Base-by-base conservation (phyloP, 2,113 vertebrate genomes). In the Salvelinus sp. region DNA sequence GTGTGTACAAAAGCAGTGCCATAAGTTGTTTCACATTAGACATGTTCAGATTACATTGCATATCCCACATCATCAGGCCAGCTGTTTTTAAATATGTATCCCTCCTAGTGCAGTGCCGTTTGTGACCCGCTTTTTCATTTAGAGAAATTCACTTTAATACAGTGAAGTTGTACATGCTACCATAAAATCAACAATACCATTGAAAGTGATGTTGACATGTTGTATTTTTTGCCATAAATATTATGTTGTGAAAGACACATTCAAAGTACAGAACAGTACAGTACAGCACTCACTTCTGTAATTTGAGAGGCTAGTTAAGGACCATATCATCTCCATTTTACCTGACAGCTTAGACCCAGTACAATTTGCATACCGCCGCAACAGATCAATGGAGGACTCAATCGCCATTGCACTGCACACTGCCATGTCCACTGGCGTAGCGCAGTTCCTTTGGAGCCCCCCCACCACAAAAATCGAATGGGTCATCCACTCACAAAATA, bases 81-180 rank as follows among this genome's bases (percentile, higher is more conserved):
- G 54, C 75, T 74, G 77, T 76, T 74, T 80, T 65, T 74, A 65
- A 28, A 33, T 6, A 18, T 72, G 47, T 62, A 72, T 84, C 76
- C 38, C 69, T 80, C 75, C 78, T 72, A 83, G 23, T 88, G 78
- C 81, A 79, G 1, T 6, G 78, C 76, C 69, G 57, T 76, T 48
- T 70, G n/a, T 73, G 69, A 72, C 73, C 72, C 64, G 74, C 76
- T 76, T 79, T 22, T 9, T 63, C 20, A 57, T 57, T 57, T 16
- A 1, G 5, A 57, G 50, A 6, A 57, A 57, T 57, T 57, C 14
- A 54, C 50, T 54, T 12, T 3, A 18, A 54, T 54, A 57, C 7
- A 38, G 38, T 38, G 6, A 38, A 38, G 38, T 38, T 38, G 38
- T 38, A 38, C 38, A 38, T 38, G 38, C 7, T 38, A 18, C 74